A percentile compares a stretch with the other conserved stretches of the same genome.
phyloP scores from a whole-genome alignment of 1,140 invertebrate genomes.

The Mercenaria mercenaria region DNA sequence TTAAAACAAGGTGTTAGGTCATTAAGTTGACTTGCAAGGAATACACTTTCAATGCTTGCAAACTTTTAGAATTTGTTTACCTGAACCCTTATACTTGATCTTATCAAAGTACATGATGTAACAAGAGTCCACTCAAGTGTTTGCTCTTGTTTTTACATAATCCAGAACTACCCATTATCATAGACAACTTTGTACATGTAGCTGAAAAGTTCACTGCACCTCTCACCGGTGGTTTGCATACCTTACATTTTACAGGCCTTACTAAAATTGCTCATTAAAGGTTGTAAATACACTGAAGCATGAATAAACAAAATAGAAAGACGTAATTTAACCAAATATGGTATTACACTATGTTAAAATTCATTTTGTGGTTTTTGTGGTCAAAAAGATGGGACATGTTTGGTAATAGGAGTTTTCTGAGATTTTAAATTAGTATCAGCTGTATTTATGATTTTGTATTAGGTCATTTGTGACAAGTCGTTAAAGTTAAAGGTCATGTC shows the following conservation, averaged over 20 bases:
- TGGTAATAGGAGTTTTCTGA: too few relatives aligned
- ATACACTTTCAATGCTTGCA: too few relatives aligned
- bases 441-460: too few relatives aligned
- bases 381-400: not conserved
- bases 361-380: conserved; percentile 5
- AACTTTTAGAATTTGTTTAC: not conserved
- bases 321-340: not conserved
- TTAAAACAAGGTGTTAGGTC: not conserved
- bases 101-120: not conserved
- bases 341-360: conserved; percentile 11
- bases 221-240: not conserved
- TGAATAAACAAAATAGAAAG: not conserved
- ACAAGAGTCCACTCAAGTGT: not conserved
- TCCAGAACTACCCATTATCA: not conserved
- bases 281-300: not conserved
- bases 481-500: not conserved
- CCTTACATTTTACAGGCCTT: conserved; percentile 11
- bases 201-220: conserved; percentile 5
- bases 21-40: not conserved
- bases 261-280: not conserved
- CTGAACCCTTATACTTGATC: not conserved
- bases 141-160: not conserved
- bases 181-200: not conserved
- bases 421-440: too few relatives aligned
- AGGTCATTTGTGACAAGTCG: too few relatives aligned